Evolutionary conservation across 2,113 vertebrate species (phyloP).

Genomic region (Varanus salvator): DNA sequence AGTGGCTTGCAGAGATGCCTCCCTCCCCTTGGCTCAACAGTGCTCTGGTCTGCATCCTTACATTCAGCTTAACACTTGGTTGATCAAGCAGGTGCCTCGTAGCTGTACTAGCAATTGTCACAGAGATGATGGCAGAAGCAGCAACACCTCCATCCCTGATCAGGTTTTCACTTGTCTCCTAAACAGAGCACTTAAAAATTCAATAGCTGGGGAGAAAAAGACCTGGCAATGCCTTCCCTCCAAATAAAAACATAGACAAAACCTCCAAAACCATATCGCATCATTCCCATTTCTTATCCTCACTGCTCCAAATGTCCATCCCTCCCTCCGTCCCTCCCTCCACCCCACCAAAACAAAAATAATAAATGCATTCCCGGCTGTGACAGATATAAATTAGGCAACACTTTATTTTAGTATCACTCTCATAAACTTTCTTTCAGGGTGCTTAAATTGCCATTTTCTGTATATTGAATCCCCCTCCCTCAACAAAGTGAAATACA

Average conservation of each 20-base stretch:
- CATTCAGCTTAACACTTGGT: conserved; percentile 23
- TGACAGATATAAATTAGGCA: conserved; percentile 42
- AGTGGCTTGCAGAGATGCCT: conserved; percentile 22
- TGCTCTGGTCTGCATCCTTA: not conserved
- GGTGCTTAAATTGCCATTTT: conserved; percentile 27
- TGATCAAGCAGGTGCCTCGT: not conserved
- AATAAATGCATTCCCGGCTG: conserved; percentile 22
- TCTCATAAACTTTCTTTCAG: conserved; percentile 42
- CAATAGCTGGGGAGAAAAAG: not conserved
- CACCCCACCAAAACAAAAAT: conserved; percentile 17
- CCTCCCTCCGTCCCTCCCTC: not conserved
- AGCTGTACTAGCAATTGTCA: conserved; percentile 24
- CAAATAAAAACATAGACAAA: not conserved
- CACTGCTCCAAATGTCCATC: not conserved
- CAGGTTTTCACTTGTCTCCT: conserved; percentile 21
- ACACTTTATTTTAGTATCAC: conserved; percentile 30
- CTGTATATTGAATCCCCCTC: not conserved
- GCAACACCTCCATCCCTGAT: not conserved
- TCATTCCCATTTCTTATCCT: not conserved
- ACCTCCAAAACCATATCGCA: not conserved
- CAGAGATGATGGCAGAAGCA: conserved; percentile 25
- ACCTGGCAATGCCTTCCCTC: not conserved
- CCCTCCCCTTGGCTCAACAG: not conserved
- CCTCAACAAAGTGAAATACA: conserved; percentile 8
- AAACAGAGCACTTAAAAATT: conserved; percentile 20